Evolutionary conservation across 92 coral and sea anemone genomes (phyloP).

Genomic region (Nematostella vectensis): DNA sequence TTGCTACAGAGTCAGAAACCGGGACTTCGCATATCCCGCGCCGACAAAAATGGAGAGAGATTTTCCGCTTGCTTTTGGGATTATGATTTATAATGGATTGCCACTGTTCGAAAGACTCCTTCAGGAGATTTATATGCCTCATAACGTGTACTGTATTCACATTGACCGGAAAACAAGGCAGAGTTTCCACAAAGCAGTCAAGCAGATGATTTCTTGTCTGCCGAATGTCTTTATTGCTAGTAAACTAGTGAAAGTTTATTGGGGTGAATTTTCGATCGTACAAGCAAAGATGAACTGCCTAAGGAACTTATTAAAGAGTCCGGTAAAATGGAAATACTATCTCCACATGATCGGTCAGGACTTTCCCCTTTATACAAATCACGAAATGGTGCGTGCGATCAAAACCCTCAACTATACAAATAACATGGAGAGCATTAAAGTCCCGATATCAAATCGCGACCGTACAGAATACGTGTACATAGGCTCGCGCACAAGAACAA

Average conservation of each 20-base stretch:
- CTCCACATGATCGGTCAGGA: conserved; percentile 60
- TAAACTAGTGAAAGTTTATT: conserved; percentile 24
- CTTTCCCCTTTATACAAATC: conserved; percentile 47
- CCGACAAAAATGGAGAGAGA: conserved; percentile 24
- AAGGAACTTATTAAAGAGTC: conserved; percentile 35
- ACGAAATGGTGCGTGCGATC: conserved; percentile 42
- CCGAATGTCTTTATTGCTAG: conserved; percentile 52
- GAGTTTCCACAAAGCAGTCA: conserved; percentile 27
- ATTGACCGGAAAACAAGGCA: conserved; percentile 38
- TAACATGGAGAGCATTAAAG: conserved; percentile 19
- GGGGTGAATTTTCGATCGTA: conserved; percentile 36
- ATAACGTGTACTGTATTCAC: conserved; percentile 60
- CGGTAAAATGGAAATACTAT: conserved; percentile 51
- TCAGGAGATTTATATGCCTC: conserved; percentile 54
- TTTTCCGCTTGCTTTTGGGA: conserved; percentile 42
- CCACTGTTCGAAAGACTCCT: conserved; percentile 48
- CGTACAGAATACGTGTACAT: conserved; percentile 6
- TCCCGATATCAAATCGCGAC: neutral
- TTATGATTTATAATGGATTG: conserved; percentile 40
- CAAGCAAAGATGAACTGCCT: conserved; percentile 48
- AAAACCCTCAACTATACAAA: conserved; percentile 28
- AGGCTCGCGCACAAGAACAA: conserved; percentile 2
- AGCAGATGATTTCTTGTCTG: conserved; percentile 35
- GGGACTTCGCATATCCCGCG: conserved; percentile 8
- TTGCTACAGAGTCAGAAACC: conserved; percentile 6